Evolutionary conservation across 1,140 invertebrate genomes (phyloP).

Genomic region (Lepidostoma basale): DNA sequence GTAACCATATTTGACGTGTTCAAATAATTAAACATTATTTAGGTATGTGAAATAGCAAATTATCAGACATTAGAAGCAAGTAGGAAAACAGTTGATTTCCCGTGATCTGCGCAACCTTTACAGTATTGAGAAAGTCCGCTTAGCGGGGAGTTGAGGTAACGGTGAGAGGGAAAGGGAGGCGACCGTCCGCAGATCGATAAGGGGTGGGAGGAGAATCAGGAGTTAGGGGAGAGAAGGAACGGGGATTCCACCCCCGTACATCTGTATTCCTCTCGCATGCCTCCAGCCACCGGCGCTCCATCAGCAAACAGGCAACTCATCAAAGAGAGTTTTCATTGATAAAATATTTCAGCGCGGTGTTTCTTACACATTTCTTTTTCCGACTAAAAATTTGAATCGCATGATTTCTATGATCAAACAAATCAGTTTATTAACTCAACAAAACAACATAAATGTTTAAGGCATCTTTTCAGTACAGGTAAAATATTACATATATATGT

Average conservation of each 20-base stretch:
- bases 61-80: not conserved
- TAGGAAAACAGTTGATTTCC: not conserved
- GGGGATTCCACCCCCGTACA: not conserved
- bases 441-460: no score
- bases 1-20: not conserved
- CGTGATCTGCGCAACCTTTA: conserved; percentile 8
- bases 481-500: no score
- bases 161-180: not conserved
- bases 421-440: no score
- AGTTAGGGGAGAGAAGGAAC: not conserved
- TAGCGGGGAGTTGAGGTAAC: no score
- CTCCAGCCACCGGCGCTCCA: not conserved
- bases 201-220: not conserved
- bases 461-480: no score
- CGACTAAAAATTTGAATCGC: no score
- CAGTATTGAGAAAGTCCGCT: not conserved
- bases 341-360: no score
- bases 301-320: not conserved
- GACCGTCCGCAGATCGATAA: not conserved
- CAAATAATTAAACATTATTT: not conserved
- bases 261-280: conserved; percentile 8
- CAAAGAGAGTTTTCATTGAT: no score
- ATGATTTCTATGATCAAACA: no score
- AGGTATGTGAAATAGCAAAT: not conserved
- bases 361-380: no score